These are phyloP conservation scores for Aurelia sp. DNA, from an alignment of 30 jellyfish, hydroid and myxozoan species.

Conservation along the genomic window DNA sequence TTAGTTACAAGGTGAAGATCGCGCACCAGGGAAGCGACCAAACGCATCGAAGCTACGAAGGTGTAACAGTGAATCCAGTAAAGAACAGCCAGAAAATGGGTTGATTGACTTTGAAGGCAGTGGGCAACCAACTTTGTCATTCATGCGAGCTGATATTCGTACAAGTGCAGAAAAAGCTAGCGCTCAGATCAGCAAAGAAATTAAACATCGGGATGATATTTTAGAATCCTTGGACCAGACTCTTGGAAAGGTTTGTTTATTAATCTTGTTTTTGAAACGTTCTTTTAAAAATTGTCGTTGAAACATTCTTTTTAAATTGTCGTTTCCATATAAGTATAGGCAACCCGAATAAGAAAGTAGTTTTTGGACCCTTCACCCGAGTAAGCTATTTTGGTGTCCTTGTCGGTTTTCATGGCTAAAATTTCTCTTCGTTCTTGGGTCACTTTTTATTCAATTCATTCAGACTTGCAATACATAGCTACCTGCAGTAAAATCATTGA, in stretches of 20 bases:
- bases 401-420: no score
- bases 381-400: no score
- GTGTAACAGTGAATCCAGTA: conserved; percentile 73
- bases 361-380: no score
- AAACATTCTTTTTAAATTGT: no score
- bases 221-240: conserved; percentile 13
- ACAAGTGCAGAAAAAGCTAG: neutral
- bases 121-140: conserved; percentile 46
- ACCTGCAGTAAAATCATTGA: no score
- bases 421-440: no score
- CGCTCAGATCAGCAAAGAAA: neutral
- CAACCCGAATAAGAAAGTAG: no score
- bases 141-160: conserved; percentile 58
- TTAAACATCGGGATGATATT: conserved; percentile 12
- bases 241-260: conserved; percentile 20
- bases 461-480: no score
- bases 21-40: conserved; percentile 81
- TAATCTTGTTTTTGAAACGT: no score
- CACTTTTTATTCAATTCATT: no score
- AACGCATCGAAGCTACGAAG: conserved; percentile 53
- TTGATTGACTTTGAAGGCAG: conserved; percentile 33
- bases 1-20: conserved; percentile 66
- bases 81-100: conserved; percentile 59
- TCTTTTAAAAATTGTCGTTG: no score
- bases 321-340: no score